Conservation (phyloP, 2,888 invertebrate genomes). For the Parnassius smintheus region DNA sequence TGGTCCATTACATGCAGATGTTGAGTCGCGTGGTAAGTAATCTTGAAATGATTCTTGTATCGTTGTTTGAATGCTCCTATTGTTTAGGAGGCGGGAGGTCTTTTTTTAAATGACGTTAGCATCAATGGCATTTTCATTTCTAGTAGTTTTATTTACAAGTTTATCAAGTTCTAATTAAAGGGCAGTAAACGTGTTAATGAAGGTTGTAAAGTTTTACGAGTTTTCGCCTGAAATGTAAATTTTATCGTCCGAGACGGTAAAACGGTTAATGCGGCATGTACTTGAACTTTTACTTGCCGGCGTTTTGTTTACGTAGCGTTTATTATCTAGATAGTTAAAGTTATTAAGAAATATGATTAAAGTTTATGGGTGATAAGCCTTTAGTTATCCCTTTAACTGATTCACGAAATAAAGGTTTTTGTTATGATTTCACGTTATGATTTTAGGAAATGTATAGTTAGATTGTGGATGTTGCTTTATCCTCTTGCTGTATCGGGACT, state of each 20-base stretch:
- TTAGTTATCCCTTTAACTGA: slow-evolving; percentile 3
- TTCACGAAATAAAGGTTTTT: neutral
- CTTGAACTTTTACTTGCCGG: slow-evolving; percentile 46
- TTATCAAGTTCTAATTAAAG: slow-evolving; percentile 68
- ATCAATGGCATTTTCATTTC: slow-evolving; percentile 62
- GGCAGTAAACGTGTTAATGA: slow-evolving; percentile 55
- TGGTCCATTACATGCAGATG: slow-evolving; percentile 61
- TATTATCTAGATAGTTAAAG: slow-evolving; percentile 29
- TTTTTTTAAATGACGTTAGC: slow-evolving; percentile 50
- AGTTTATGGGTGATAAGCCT: slow-evolving; percentile 9
- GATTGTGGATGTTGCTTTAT: too few relatives aligned
- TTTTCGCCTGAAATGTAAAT: slow-evolving; percentile 62
- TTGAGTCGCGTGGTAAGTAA: slow-evolving; percentile 72
- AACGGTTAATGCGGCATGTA: slow-evolving; percentile 41
- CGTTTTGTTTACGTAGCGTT: slow-evolving; percentile 39
- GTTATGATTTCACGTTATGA: too few relatives aligned
- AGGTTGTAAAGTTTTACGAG: slow-evolving; percentile 59
- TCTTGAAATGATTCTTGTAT: slow-evolving; percentile 54
- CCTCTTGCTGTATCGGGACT: too few relatives aligned
- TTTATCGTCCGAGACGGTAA: slow-evolving; percentile 47
- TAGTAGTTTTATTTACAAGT: slow-evolving; percentile 54
- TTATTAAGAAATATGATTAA: slow-evolving; percentile 9
- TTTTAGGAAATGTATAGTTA: too few relatives aligned
- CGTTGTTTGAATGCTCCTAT: slow-evolving; percentile 66
- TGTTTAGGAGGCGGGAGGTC: slow-evolving; percentile 55